A percentile compares a stretch with the other conserved stretches of the same genome.
Evolutionary conservation across 1,140 invertebrate genomes (phyloP).

Genomic region (Drosophila miranda): DNA sequence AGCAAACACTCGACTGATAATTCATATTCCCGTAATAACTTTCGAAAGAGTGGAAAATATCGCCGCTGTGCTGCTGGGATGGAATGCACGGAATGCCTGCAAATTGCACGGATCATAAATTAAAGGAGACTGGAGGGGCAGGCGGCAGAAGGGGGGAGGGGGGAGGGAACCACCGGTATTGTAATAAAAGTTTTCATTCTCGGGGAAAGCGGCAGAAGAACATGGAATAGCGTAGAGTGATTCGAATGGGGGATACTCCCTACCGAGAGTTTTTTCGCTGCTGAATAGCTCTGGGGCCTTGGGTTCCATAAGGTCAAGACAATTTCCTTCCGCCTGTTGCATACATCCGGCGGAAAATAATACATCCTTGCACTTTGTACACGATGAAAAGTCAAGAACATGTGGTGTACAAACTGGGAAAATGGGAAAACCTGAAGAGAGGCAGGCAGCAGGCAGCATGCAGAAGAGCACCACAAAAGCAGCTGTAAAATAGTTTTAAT

Average conservation of each 20-base stretch:
- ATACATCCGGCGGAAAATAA: conserved; percentile 38
- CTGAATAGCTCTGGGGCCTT: neutral
- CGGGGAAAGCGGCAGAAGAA: neutral
- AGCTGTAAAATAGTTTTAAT: conserved; percentile 79
- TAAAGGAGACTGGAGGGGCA: conserved; percentile 45
- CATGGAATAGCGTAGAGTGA: no score
- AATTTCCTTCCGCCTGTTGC: conserved; percentile 25
- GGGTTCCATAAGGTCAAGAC: conserved; percentile 3
- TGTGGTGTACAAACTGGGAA: conserved; percentile 1
- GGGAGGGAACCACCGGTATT: neutral
- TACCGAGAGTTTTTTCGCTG: no score
- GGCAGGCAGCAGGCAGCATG: neutral
- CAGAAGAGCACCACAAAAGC: conserved; percentile 49
- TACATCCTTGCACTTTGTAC: conserved; percentile 16
- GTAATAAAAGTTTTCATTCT: conserved; percentile 30
- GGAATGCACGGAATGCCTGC: conserved; percentile 24
- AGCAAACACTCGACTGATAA: conserved; percentile 11
- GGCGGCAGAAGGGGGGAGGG: no score
- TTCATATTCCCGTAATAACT: conserved; percentile 33
- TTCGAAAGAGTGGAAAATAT: conserved; percentile 29
- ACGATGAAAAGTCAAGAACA: conserved; percentile 33
- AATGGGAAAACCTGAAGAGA: conserved; percentile 8
- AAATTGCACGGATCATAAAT: conserved; percentile 62
- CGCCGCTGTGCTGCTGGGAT: conserved; percentile 33
- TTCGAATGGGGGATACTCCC: no score